A percentile compares a stretch with the other conserved stretches of the same genome.
Conservation (phyloP, 2,113 vertebrate genomes). For the Todiramphus saurophagus region DNA sequence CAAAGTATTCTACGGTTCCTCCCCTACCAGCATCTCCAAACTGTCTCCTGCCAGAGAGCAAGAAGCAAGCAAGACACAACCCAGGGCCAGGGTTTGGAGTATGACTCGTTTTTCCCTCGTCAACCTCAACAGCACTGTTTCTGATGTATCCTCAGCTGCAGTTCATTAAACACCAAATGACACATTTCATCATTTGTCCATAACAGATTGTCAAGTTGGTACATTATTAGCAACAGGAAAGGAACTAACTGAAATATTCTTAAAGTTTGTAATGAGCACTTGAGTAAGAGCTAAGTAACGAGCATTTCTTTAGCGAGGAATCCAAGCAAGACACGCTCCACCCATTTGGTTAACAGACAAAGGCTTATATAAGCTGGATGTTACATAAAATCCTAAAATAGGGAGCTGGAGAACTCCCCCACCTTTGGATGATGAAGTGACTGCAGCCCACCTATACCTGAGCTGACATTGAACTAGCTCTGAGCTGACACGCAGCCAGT, state of each 20-base stretch:
- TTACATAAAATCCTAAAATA: constrained; percentile 47
- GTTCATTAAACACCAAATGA: neutral
- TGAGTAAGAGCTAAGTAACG: constrained; percentile 8
- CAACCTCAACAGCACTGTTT: neutral
- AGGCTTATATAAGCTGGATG: constrained; percentile 53
- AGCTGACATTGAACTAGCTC: neutral
- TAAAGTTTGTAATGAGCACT: neutral
- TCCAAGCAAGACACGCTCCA: neutral
- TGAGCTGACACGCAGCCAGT: fast-evolving
- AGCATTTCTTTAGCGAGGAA: neutral
- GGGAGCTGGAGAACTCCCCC: neutral
- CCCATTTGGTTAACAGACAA: constrained; percentile 52
- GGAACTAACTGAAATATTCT: neutral
- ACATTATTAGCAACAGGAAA: neutral
- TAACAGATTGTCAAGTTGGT: neutral
- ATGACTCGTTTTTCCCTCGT: neutral
- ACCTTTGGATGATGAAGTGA: neutral
- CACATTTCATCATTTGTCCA: neutral
- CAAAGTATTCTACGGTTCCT: neutral
- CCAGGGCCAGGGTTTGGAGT: fast-evolving
- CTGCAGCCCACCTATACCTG: neutral
- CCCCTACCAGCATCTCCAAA: neutral
- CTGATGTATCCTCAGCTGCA: neutral
- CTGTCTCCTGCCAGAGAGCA: neutral
- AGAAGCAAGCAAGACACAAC: neutral